Evolutionary conservation across 2,113 vertebrate genomes (phyloP).

Genomic region (Poeciliopsis retropinna): DNA sequence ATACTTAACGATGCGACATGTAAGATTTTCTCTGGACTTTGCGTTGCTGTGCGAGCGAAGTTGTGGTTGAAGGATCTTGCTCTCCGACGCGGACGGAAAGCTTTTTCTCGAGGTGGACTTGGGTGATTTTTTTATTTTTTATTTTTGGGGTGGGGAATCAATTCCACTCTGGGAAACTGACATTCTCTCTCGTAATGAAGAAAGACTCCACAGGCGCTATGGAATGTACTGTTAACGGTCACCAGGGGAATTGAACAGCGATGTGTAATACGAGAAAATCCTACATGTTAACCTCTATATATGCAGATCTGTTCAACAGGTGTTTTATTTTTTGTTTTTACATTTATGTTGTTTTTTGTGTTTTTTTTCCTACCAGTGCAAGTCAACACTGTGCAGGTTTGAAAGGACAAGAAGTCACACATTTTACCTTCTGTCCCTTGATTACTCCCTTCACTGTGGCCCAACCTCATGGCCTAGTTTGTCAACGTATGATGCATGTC

Average conservation of each 20-base stretch:
- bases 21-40: constrained; percentile 64
- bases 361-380: constrained; percentile 87
- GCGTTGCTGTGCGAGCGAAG: constrained; percentile 28
- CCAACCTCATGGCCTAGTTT: constrained; percentile 90
- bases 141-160: constrained; percentile 23
- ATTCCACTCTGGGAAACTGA: constrained; percentile 66
- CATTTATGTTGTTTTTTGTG: background rate
- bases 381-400: constrained; percentile 98
- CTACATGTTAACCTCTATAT: constrained; percentile 88
- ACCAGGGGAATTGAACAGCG: constrained; percentile 30
- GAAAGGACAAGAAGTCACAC: constrained; percentile 92
- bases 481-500: constrained; percentile 82
- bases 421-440: constrained; percentile 44
- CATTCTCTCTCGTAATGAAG: constrained; percentile 21
- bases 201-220: constrained; percentile 59
- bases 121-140: constrained; percentile 16
- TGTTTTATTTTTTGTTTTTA: constrained; percentile 88
- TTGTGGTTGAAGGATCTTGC: constrained; percentile 37
- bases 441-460: constrained; percentile 67
- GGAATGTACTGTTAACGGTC: constrained; percentile 65
- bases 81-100: constrained; percentile 31
- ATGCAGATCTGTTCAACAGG: constrained; percentile 99
- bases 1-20: constrained; percentile 81
- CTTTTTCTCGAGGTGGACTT: constrained; percentile 26
- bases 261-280: constrained; percentile 63